Evolutionary conservation across 2,888 invertebrate genomes (phyloP).

Genomic region (Drosophila leonis): DNA sequence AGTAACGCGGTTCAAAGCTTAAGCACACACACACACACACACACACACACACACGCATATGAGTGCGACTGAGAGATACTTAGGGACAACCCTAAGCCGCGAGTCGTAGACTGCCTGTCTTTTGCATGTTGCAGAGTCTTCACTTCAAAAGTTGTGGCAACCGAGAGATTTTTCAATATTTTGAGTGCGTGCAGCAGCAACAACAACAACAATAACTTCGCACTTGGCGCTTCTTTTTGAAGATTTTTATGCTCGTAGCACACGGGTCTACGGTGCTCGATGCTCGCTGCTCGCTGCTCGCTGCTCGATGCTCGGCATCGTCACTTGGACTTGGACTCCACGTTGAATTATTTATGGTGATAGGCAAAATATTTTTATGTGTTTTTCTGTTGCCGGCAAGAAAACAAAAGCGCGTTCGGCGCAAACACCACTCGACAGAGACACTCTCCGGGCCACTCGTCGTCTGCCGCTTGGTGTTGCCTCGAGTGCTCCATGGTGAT

Average conservation of each 20-base stretch:
- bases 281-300: slow-evolving; percentile 5
- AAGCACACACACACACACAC: slow-evolving; percentile 19
- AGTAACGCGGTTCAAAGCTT: slow-evolving; percentile 48
- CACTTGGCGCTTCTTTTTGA: slow-evolving; percentile 80
- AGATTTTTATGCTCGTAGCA: slow-evolving; percentile 68
- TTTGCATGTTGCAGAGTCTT: slow-evolving; percentile 57
- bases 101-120: slow-evolving; percentile 75
- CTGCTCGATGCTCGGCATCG: slow-evolving; percentile 31
- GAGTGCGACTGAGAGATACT: slow-evolving; percentile 41
- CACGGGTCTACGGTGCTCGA: slow-evolving; percentile 24
- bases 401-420: slow-evolving; percentile 68
- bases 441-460: slow-evolving; percentile 73
- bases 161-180: slow-evolving; percentile 58
- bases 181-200: slow-evolving; percentile 70
- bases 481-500: slow-evolving; percentile 72
- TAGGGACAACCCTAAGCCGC: slow-evolving; percentile 67
- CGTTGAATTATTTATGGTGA: slow-evolving; percentile 82
- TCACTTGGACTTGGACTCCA: slow-evolving; percentile 36
- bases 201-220: slow-evolving; percentile 59
- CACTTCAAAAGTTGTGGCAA: slow-evolving; percentile 53
- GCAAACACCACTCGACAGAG: slow-evolving; percentile 70
- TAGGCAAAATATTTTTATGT: slow-evolving; percentile 78
- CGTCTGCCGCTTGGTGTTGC: slow-evolving; percentile 16
- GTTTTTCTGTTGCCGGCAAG: slow-evolving; percentile 69
- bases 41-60: slow-evolving; percentile 9